Conservation (phyloP, 1,140 invertebrate species). For the Pachypsylla venusta region DNA sequence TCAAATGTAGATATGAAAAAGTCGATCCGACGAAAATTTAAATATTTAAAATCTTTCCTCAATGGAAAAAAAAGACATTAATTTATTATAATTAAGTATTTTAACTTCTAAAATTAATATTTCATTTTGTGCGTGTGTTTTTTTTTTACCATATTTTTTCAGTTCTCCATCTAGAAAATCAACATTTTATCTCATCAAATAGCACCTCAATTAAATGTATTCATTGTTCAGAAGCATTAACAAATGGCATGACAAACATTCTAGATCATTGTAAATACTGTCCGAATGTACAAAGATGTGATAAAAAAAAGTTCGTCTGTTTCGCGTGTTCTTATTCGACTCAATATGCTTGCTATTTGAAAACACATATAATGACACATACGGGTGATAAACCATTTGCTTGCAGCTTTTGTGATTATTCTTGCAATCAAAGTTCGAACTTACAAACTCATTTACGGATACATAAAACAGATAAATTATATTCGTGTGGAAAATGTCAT, state of each 20-base stretch:
- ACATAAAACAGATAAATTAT: constrained; percentile 22
- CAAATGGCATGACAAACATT: background rate
- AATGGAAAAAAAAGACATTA: too few relatives aligned
- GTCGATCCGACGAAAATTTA: too few relatives aligned
- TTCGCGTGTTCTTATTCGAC: constrained; percentile 2
- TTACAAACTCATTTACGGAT: constrained; percentile 37
- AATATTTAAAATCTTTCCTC: too few relatives aligned
- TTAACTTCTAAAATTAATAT: too few relatives aligned
- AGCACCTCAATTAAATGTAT: too few relatives aligned
- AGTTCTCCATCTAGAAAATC: too few relatives aligned
- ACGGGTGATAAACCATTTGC: constrained; percentile 47
- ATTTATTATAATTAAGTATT: too few relatives aligned
- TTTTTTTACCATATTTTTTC: too few relatives aligned
- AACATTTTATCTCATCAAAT: too few relatives aligned
- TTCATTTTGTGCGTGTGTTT: too few relatives aligned
- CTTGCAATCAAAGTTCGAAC: constrained; percentile 34
- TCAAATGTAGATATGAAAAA: too few relatives aligned
- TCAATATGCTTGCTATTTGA: constrained; percentile 27
- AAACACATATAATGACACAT: constrained; percentile 44
- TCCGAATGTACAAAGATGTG: background rate
- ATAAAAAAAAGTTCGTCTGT: constrained; percentile 5
- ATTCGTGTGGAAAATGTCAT: constrained; percentile 22
- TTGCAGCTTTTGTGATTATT: constrained; percentile 40
- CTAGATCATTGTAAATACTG: background rate
- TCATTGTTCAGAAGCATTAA: background rate